These are phyloP conservation scores for Theretra japonica DNA, from an alignment of 2,888 invertebrate genomes.

Conservation along the genomic window DNA sequence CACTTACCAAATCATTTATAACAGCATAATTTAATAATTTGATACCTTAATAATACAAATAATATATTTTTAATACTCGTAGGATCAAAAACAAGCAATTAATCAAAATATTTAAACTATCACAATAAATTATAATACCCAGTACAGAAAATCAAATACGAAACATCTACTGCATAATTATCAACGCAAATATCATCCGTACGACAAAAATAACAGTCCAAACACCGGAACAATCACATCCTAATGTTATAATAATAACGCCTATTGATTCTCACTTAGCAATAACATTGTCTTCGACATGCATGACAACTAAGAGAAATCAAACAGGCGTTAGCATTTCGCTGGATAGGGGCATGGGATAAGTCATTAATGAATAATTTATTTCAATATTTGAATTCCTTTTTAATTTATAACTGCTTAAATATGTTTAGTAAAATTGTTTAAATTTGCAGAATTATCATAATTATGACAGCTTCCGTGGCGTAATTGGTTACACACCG, in stretches of 20 bases:
- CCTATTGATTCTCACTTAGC: conserved; percentile 14
- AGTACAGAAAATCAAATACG: neutral
- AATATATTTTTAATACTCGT: too few species aligned
- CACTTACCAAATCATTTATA: too few species aligned
- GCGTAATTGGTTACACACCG: too few species aligned
- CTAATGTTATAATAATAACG: neutral
- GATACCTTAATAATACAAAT: too few species aligned
- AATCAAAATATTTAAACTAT: too few species aligned
- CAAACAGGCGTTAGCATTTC: neutral
- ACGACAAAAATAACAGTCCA: neutral
- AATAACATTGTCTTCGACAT: neutral
- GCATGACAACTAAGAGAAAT: neutral
- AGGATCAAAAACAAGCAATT: too few species aligned
- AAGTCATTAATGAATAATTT: neutral
- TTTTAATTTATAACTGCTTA: neutral
- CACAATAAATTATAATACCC: too few species aligned
- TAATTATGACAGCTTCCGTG: too few species aligned
- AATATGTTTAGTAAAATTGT: neutral
- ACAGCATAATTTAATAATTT: too few species aligned
- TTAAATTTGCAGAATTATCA: too few species aligned
- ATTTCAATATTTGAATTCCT: neutral
- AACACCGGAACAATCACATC: neutral
- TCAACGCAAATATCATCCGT: neutral
- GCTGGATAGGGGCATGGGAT: neutral
- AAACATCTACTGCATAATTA: neutral